These are phyloP conservation scores for Drosophila borborema DNA, from an alignment of 2,888 invertebrate genomes.

Conservation along the genomic window DNA sequence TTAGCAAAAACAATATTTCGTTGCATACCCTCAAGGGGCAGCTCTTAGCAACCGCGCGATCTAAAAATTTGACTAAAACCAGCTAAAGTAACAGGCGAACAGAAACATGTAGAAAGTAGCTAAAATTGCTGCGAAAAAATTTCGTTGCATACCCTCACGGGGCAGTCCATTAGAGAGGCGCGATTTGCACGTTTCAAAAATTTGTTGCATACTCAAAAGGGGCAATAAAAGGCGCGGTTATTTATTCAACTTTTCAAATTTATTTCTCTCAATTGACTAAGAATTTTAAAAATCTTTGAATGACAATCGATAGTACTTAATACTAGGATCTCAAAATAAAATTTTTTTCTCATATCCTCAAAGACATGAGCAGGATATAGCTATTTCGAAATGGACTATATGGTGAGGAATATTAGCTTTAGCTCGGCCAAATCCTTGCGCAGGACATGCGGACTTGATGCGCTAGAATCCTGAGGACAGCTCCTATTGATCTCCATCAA, in stretches of 20 bases:
- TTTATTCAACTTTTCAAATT: not conserved
- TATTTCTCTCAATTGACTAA: not conserved
- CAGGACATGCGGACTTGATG: not conserved
- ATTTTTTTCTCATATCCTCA: not conserved
- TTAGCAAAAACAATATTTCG: fast-evolving
- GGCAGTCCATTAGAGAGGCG: not conserved
- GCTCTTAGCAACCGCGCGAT: fast-evolving
- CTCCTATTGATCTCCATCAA: not conserved
- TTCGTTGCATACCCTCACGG: not conserved
- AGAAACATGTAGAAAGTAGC: not conserved
- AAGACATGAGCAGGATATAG: not conserved
- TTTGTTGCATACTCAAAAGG: conserved; percentile 1
- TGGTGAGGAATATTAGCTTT: not conserved
- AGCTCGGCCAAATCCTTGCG: not conserved
- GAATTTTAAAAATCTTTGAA: not conserved
- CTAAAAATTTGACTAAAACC: not conserved
- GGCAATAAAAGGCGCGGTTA: not conserved
- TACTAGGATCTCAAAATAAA: not conserved
- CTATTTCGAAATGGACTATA: not conserved
- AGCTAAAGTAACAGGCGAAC: conserved; percentile 6
- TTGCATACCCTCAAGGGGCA: not conserved
- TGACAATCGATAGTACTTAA: not conserved
- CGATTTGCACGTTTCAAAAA: too few relatives aligned
- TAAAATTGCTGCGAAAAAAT: not conserved
- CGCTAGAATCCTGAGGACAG: not conserved